Evolutionary conservation across 2,797 vertebrate genomes (phyloP).

Genomic region (Gadopsis marmoratus): DNA sequence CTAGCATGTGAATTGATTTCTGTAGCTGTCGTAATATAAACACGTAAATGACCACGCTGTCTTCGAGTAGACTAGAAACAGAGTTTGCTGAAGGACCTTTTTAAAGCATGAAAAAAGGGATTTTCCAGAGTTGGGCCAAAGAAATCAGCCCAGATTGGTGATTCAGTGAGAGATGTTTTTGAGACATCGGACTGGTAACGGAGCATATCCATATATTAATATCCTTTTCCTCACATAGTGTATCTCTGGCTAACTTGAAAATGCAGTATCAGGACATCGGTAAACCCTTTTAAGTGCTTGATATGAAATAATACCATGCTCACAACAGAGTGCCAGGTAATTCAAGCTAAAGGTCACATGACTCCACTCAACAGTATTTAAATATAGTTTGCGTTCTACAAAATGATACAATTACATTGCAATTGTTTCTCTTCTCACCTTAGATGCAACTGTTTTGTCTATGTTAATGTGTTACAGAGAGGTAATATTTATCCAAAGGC

Average conservation of each 20-base stretch:
- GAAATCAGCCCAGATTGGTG: not conserved
- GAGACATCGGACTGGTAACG: not conserved
- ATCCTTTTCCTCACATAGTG: not conserved
- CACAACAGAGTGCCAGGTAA: not conserved
- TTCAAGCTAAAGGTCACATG: constrained; percentile 3
- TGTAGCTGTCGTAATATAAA: constrained; percentile 2
- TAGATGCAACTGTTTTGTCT: constrained; percentile 3
- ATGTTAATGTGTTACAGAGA: constrained; percentile 30
- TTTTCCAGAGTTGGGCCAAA: constrained; percentile 14
- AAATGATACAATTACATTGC: not conserved
- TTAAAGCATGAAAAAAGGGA: constrained; percentile 12
- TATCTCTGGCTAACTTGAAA: not conserved
- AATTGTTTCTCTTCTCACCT: not conserved
- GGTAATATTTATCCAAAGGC: constrained; percentile 30
- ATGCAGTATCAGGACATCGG: not conserved
- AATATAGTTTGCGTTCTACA: not conserved
- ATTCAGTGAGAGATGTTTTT: constrained; percentile 6
- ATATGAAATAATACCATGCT: not conserved
- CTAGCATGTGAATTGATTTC: not conserved
- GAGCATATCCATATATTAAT: not conserved
- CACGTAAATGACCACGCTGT: not conserved
- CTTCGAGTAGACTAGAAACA: not conserved
- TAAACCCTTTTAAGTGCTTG: not conserved
- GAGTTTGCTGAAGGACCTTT: not conserved
- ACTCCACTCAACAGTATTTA: not conserved